These are phyloP conservation scores for Crax fasciolata DNA, from an alignment of 2,797 vertebrate species.

Conservation along the genomic window DNA sequence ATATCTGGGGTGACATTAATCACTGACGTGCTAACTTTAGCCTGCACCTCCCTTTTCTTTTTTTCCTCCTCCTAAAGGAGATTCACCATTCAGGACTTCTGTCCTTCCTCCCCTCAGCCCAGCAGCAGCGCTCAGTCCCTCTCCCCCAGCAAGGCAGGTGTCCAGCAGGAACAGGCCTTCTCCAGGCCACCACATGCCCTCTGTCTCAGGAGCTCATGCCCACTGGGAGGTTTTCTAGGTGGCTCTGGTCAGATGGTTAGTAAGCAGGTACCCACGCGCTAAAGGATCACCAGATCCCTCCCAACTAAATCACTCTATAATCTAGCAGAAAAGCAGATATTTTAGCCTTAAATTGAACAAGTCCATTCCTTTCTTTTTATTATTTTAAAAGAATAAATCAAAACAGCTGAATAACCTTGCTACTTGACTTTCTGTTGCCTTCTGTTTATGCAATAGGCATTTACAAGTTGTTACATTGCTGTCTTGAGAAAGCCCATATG, in stretches of 20 bases:
- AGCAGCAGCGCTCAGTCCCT: neutral
- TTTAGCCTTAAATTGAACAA: neutral
- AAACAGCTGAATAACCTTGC: neutral
- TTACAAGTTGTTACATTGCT: neutral
- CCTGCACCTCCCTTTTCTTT: neutral
- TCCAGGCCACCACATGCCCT: rapidly evolving
- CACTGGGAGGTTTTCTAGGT: neutral
- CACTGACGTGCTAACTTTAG: neutral
- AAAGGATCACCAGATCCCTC: neutral
- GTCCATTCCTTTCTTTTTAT: neutral
- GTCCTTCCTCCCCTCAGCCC: neutral
- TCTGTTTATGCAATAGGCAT: neutral
- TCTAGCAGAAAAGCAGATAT: neutral
- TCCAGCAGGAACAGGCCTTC: neutral
- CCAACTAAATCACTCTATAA: neutral
- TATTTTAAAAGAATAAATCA: neutral
- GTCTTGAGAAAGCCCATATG: neutral
- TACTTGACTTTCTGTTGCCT: neutral
- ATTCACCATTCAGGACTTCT: neutral
- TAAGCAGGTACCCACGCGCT: neutral
- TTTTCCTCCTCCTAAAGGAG: rapidly evolving
- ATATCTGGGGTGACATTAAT: neutral
- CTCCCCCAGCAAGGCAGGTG: neutral
- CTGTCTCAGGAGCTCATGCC: neutral
- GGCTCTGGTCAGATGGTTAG: neutral